Base-by-base conservation (phyloP, 2,797 vertebrate genomes). In the Hoplostethus atlanticus region DNA sequence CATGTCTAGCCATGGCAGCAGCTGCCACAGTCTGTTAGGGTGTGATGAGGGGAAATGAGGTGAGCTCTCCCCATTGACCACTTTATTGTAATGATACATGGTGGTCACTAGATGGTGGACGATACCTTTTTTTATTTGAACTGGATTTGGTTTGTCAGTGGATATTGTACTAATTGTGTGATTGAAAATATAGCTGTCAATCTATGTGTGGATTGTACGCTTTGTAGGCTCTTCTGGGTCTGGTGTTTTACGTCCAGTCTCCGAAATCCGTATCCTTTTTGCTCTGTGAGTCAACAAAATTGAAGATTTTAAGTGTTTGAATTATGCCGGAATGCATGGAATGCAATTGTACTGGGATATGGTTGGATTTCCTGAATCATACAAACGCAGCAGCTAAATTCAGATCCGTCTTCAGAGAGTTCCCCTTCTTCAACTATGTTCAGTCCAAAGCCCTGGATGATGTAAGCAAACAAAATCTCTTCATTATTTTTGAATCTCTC, bases 341-440 rank as follows among this genome's bases (percentile, higher is more conserved):
- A 61, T 68, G 16, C 1, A 42, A 28, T 74, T 67, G 73, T 44
- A 69, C 25, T 73, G 28, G 50, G 2, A 56, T 47, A 21, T 60
- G 46, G 42, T 78, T 72, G 12, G 21, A 76, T 73, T 85, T 92
- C 92, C 94, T 96, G 92, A 95, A 94, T 84, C 12, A 76, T 58
- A 8, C 73, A 55, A 83, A 81, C 87, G 72, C 84, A 99, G 98
- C 97, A 0, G 87, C 93, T 44, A 96, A 96, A 77, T 99, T 98
- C 92, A 96, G 97, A 93, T 94, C 92, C 25, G 91, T 99, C 92
- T 99, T 99, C 91, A 97, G 91, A 67, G 96, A 97, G 71, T 99
- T 99, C 78, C 98, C 98, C 0, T 99, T 97, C 91, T 99, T 99
- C 92, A 99, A 99, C 93, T 97, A 97, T 13, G 95, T 99, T 81